Percentiles rank a stretch among this genome's conserved stretches.
phyloP scores from a whole-genome alignment of 2,797 vertebrate genomes.

The Emydoidea blandingii region DNA sequence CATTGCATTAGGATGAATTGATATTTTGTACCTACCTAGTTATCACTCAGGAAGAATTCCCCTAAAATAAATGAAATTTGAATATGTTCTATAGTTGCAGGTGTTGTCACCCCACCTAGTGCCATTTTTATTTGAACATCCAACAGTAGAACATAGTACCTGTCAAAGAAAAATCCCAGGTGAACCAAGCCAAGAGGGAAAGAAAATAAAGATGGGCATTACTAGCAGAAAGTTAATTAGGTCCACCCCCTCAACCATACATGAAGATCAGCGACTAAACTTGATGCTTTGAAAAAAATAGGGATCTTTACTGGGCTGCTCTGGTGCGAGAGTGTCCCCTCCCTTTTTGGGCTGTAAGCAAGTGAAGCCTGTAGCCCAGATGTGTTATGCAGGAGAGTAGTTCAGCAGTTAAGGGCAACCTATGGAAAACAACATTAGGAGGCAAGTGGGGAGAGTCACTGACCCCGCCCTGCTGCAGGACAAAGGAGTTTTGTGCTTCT shows the following conservation, averaged over 20 bases:
- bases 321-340: fast-evolving
- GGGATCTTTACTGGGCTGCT: not conserved
- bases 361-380: fast-evolving
- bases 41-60: not conserved
- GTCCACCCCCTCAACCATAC: too few relatives aligned
- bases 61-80: not conserved
- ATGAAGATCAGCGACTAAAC: not conserved
- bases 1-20: fast-evolving
- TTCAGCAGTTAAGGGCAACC: not conserved
- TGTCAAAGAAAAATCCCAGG: not conserved
- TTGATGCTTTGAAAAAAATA: not conserved
- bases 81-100: not conserved
- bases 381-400: not conserved
- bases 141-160: not conserved
- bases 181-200: not conserved
- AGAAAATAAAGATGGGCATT: not conserved
- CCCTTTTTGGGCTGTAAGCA: fast-evolving
- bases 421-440: not conserved
- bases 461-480: fast-evolving
- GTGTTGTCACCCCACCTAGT: not conserved
- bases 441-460: not conserved
- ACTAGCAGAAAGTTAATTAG: not conserved
- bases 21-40: not conserved
- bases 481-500: not conserved
- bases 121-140: too few relatives aligned